Evolutionary conservation across 2,888 invertebrate genomes (phyloP), one percentile per base, ranked within the genome.

Genomic region (Nysson spinosus): DNA sequence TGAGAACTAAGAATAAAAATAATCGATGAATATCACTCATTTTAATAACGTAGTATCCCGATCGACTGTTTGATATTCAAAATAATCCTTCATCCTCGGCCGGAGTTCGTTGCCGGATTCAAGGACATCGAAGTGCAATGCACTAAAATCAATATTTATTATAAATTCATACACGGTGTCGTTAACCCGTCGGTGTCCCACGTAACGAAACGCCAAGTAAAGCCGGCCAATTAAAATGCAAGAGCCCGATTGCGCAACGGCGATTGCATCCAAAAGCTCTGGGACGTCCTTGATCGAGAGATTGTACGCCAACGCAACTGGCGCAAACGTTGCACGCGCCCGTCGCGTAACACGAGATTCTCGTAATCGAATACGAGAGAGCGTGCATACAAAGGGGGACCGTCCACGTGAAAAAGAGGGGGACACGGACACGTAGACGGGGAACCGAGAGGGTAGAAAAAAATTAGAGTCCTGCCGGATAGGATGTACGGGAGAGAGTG

Each of bases 291-390:
- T 28, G 42, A 37, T 43, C 35, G 32, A 26, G 26, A 42, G 64
- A 69, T 46, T 52, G 65, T 55, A 20, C 43, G 26, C 24, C 28
- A 11, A 17, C 34, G 35, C n/a, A n/a, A n/a, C 46, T 34, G 50
- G 42, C 47, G 54, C 34, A 64, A 56, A 56, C 56, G 62, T 64
- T 75, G 75, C 75, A 75, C 74, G 75, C 75, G 74, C 69, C 60
- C 20, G 68, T 43, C 60, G 63, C 71, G 76, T 76, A 78, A 76
- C 51, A 66, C 68, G 72, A 74, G 72, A 72, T 62, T 57, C 61
- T 35, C 65, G 72, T 80, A 77, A 79, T 79, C 78, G 75, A 79
- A 77, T 79, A 79, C 77, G 63, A 46, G 64, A 65, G 65, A 70
- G 67, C 47, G 71, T 39, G 49, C 46, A 50, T 37, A 64, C 64